phyloP scores from a whole-genome alignment of 1,140 invertebrate species.

The Orchesella cincta region DNA sequence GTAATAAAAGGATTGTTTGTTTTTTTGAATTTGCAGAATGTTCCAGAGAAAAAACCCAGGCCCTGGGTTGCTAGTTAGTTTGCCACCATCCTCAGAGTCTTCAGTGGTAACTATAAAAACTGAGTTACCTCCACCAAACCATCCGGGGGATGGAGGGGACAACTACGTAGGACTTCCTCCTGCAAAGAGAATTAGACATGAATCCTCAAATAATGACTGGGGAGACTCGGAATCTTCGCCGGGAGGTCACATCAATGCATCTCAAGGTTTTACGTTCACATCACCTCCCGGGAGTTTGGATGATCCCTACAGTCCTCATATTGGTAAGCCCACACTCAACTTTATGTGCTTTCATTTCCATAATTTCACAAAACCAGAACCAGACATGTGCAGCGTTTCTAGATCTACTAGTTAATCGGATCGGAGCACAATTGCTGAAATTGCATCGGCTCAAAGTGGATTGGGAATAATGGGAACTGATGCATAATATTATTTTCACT shows the following conservation, averaged over 20 bases:
- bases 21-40: slow-evolving; percentile 40
- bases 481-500: too few species aligned
- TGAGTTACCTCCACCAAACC: slow-evolving; percentile 29
- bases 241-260: slow-evolving; percentile 34
- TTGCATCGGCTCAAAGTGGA: too few species aligned
- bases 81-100: slow-evolving; percentile 34
- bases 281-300: slow-evolving; percentile 42
- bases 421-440: too few species aligned
- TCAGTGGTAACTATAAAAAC: slow-evolving; percentile 46
- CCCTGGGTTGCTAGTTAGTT: slow-evolving; percentile 32
- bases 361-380: too few species aligned
- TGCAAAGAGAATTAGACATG: slow-evolving; percentile 46
- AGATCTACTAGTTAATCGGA: too few species aligned
- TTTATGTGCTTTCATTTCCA: too few species aligned
- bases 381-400: too few species aligned
- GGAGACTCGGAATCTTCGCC: slow-evolving; percentile 41
- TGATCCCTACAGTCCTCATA: slow-evolving; percentile 42
- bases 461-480: too few species aligned
- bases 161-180: slow-evolving; percentile 40
- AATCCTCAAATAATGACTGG: slow-evolving; percentile 48
- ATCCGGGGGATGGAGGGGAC: slow-evolving; percentile 1
- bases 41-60: slow-evolving; percentile 41
- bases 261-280: slow-evolving; percentile 44
- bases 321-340: too few species aligned
- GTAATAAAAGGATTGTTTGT: slow-evolving; percentile 10